phyloP scores from a whole-genome alignment of 1,140 invertebrate species.

The Heliconius hermathena region DNA sequence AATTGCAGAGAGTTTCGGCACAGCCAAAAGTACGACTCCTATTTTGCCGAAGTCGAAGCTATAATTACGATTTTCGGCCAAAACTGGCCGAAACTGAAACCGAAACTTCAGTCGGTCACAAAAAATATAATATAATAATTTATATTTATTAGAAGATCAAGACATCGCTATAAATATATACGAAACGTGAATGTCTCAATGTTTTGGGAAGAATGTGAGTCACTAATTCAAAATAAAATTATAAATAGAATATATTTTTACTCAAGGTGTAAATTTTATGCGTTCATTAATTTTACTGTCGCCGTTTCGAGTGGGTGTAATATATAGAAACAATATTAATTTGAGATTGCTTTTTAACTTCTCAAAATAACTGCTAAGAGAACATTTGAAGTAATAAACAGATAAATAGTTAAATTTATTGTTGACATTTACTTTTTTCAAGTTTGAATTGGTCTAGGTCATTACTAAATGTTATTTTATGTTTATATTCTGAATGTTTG shows the following conservation, averaged over 20 bases:
- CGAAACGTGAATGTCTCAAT: slow-evolving; percentile 8
- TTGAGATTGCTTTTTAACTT: slow-evolving; percentile 17
- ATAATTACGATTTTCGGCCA: too few relatives aligned
- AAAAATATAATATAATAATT: too few relatives aligned
- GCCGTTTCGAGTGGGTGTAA: slow-evolving; percentile 9
- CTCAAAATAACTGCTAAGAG: not conserved
- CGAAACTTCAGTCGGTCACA: too few relatives aligned
- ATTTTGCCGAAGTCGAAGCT: too few relatives aligned
- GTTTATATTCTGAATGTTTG: too few relatives aligned
- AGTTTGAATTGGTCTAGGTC: not conserved
- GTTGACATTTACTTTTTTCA: not conserved
- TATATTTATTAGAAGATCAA: not conserved
- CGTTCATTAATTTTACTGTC: slow-evolving; percentile 29
- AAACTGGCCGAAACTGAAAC: too few relatives aligned
- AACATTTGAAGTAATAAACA: slow-evolving; percentile 2
- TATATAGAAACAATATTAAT: slow-evolving; percentile 24
- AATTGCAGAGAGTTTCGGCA: too few relatives aligned
- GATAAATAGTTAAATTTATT: not conserved
- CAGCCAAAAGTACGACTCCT: too few relatives aligned
- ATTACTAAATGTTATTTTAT: not conserved
- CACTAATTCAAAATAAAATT: slow-evolving; percentile 22
- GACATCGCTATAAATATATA: slow-evolving; percentile 14
- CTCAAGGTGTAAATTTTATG: slow-evolving; percentile 15
- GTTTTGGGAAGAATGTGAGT: slow-evolving; percentile 17
- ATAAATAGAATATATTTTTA: slow-evolving; percentile 26